These are phyloP conservation scores for Leptocoma aspasia DNA, from an alignment of 2,113 vertebrate genomes.

Conservation along the genomic window DNA sequence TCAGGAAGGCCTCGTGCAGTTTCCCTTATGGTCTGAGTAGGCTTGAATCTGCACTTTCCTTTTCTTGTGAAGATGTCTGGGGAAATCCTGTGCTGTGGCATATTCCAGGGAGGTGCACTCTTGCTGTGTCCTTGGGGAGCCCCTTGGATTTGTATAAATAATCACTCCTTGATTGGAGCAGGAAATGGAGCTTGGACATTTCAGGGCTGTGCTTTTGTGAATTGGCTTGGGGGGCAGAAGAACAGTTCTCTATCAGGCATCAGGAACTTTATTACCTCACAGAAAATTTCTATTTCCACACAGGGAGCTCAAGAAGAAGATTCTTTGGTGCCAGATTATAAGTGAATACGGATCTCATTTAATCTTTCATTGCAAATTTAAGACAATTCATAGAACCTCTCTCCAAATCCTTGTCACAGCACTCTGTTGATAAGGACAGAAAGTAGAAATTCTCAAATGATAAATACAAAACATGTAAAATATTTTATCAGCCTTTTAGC, in stretches of 20 bases:
- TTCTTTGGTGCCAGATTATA: neutral
- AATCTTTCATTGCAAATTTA: neutral
- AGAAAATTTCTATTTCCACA: neutral
- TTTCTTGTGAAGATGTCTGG: neutral
- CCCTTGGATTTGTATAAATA: neutral
- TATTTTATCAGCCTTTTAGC: neutral
- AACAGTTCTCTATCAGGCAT: neutral
- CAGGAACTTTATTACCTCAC: neutral
- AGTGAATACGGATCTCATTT: neutral
- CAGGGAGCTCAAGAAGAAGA: neutral
- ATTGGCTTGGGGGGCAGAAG: neutral
- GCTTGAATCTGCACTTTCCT: neutral
- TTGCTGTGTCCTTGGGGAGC: neutral
- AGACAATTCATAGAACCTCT: neutral
- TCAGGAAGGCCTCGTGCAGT: neutral
- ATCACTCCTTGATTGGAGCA: neutral
- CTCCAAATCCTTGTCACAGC: neutral
- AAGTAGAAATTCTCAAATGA: neutral
- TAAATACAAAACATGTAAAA: slow-evolving; percentile 2
- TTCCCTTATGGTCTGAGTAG: neutral
- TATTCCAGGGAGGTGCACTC: neutral
- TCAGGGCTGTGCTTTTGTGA: neutral
- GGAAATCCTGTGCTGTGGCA: neutral
- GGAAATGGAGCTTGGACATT: neutral
- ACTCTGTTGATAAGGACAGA: neutral